Conservation (phyloP, 2,113 vertebrate species). For the Atrichornis clamosus region DNA sequence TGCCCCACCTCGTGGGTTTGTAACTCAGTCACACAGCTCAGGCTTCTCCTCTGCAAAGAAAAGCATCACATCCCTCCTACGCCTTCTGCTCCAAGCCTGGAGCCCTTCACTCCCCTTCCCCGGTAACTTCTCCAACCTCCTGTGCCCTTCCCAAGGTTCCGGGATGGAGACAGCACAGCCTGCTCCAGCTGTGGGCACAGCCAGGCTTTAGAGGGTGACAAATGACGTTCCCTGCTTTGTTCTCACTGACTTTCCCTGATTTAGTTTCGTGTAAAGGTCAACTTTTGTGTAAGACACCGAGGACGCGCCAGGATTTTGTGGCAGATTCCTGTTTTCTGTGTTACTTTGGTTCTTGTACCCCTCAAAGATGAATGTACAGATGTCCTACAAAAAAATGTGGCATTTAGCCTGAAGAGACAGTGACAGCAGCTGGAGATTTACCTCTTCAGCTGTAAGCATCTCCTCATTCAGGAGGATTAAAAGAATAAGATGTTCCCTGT, state of each 20-base stretch:
- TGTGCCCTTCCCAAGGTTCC: accelerated
- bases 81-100: background rate
- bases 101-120: no score
- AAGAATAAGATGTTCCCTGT: background rate
- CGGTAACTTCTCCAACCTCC: background rate
- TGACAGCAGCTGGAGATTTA: background rate
- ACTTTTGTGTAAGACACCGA: background rate
- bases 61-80: background rate
- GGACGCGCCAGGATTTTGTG: accelerated
- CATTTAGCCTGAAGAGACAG: background rate
- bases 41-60: background rate
- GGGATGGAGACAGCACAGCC: background rate
- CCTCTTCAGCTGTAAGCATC: background rate
- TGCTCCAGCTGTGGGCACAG: background rate
- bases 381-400: background rate
- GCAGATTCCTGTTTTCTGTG: background rate
- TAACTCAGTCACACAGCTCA: background rate
- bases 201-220: background rate
- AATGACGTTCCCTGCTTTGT: background rate
- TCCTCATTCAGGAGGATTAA: background rate
- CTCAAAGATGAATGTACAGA: background rate
- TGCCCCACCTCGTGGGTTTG: accelerated
- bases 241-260: background rate
- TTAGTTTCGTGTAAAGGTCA: background rate
- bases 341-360: background rate